Base-by-base conservation (phyloP, 2,113 vertebrate species). In the Todiramphus chloris region DNA sequence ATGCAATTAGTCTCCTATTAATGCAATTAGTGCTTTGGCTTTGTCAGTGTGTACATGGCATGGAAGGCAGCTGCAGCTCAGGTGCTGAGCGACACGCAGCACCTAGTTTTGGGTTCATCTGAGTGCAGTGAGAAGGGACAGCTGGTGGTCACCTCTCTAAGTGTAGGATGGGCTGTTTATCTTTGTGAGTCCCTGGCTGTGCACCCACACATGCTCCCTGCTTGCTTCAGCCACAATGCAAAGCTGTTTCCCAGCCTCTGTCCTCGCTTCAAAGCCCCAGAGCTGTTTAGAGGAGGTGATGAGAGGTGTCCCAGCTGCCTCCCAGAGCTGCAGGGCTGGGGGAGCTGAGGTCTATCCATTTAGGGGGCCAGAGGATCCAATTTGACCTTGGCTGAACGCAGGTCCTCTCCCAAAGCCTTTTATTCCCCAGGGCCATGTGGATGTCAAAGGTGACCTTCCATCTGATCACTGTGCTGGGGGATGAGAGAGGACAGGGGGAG, bases 1-100 rank as follows among this genome's bases (percentile, higher is more conserved):
- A 53, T 37, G 84, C n/a, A 8, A 93, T 96, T 95, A 95, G 70
- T 70, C 55, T 87, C 44, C 67, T 66, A 91, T 95, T 95, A 95
- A 96, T 69, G 63, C 90, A 93, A 93, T 94, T 96, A 95, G 59
- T 11, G 2, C 10, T 3, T 58, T 18, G 70, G 43, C 10, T 2
- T 77, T 70, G 60, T 66, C 10, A 0, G 0, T 39, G 5, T 64
- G 60, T 82, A 82, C 62, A 25, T 78, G 87, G 83, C 70, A 56
- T 46, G 21, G 63, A 18, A 89, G 66, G 70, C 74, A 91, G 93
- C 83, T 68, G 93, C 56, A 78, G 89, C 62, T 87, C 73, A 91
- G 83, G 60, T 75, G 77, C 14, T 51, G 81, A 60, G 56, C 6
- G 2, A 31, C 35, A 31, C 28, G 15, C 0, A 2, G 24, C 4